phyloP scores from a whole-genome alignment of 2,113 vertebrate species.

The Corvus cornix region DNA sequence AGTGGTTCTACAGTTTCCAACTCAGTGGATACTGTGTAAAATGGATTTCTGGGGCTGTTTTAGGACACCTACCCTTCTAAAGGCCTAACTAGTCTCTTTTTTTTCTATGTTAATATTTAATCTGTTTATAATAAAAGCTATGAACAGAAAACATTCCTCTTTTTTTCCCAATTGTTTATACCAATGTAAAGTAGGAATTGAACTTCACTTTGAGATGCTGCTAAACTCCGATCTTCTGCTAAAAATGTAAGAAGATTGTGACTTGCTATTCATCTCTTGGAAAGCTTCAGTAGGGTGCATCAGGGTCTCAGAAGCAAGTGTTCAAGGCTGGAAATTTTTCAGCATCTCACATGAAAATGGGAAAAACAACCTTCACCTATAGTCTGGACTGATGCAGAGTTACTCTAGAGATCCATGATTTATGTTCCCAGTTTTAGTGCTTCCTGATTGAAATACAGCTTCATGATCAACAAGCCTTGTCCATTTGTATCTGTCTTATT shows the following conservation, averaged over 20 bases:
- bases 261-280: background rate
- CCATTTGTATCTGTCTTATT: background rate
- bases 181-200: background rate
- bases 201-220: no score
- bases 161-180: background rate
- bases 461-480: background rate
- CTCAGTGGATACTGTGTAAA: background rate
- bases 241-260: background rate
- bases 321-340: background rate
- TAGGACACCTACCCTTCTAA: background rate
- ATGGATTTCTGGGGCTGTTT: background rate
- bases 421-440: background rate
- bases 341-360: background rate
- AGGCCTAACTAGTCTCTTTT: background rate
- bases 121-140: conserved; percentile 28
- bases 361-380: background rate
- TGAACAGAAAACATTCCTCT: background rate
- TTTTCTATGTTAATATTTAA: conserved; percentile 2
- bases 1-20: background rate
- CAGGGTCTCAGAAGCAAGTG: background rate
- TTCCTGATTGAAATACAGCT: background rate
- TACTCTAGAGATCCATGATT: background rate
- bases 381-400: background rate
- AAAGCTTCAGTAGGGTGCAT: background rate
- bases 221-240: background rate